A percentile compares a stretch with the other conserved stretches of the same genome.
Conservation (phyloP, 2,113 vertebrate species). For the Ochotona princeps region DNA sequence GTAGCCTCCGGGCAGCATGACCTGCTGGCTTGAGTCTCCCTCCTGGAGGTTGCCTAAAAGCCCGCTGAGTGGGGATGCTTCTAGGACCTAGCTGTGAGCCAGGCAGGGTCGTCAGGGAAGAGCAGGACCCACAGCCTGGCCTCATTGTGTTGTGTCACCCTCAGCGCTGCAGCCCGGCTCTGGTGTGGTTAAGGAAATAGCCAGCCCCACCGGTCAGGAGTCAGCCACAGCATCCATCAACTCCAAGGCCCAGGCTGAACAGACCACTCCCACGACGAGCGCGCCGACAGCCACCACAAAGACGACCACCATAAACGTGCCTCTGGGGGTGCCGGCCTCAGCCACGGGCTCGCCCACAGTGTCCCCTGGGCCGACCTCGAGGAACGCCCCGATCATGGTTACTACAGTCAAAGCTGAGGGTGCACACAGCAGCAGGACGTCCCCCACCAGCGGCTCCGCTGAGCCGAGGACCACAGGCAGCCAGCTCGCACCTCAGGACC, state of each 20-base stretch:
- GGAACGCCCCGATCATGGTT: rapidly evolving
- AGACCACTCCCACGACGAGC: too few relatives aligned
- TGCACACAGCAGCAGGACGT: rapidly evolving
- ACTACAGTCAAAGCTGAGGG: rapidly evolving
- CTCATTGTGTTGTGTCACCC: conserved; percentile 33
- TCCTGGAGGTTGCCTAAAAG: background rate
- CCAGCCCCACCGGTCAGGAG: too few relatives aligned
- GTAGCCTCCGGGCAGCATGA: too few relatives aligned
- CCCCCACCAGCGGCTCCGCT: rapidly evolving
- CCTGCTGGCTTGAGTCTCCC: background rate
- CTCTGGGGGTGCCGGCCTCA: rapidly evolving
- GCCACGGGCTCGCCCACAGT: rapidly evolving
- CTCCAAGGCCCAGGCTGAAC: too few relatives aligned
- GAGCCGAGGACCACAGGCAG: rapidly evolving
- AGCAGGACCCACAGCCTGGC: background rate
- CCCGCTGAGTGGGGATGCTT: background rate
- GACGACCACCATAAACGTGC: too few relatives aligned
- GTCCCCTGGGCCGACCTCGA: rapidly evolving
- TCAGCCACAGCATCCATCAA: rapidly evolving
- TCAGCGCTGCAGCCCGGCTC: too few relatives aligned
- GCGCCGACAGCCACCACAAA: too few relatives aligned
- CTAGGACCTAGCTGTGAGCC: background rate
- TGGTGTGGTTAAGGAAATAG: too few relatives aligned
- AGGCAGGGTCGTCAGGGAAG: background rate
- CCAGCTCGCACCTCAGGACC: rapidly evolving